phyloP scores from a whole-genome alignment of 1,140 invertebrate species.

The Tenebrio molitor region DNA sequence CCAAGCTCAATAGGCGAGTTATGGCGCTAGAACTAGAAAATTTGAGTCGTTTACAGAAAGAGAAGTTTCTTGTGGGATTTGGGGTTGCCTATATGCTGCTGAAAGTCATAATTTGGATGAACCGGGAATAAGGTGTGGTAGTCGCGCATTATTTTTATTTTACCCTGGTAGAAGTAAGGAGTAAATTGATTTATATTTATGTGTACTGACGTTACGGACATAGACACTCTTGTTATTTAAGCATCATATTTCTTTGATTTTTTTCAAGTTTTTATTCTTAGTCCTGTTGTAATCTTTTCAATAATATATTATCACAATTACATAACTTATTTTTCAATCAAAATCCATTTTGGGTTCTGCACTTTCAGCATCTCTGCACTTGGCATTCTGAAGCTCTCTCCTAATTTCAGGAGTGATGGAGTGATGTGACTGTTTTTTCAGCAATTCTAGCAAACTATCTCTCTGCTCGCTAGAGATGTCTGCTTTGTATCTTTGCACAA shows the following conservation, averaged over 20 bases:
- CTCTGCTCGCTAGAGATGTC: conserved; percentile 95
- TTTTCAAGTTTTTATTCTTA: conserved; percentile 30
- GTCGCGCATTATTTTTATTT: conserved; percentile 24
- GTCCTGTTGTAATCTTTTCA: conserved; percentile 10
- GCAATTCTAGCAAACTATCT: conserved; percentile 84
- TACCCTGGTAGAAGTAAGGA: conserved; percentile 3
- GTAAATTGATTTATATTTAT: background rate
- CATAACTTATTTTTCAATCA: conserved; percentile 46
- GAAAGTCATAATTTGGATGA: conserved; percentile 88
- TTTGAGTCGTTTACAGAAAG: conserved; percentile 82
- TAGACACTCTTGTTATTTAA: conserved; percentile 17
- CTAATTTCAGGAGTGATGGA: conserved; percentile 89
- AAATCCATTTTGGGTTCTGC: conserved; percentile 60
- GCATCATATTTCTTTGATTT: conserved; percentile 23
- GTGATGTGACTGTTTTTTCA: conserved; percentile 83
- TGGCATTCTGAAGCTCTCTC: conserved; percentile 85
- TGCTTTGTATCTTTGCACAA: conserved; percentile 95
- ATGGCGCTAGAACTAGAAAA: conserved; percentile 87
- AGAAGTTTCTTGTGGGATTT: conserved; percentile 84
- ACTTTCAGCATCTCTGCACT: conserved; percentile 82
- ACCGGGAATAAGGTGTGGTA: conserved; percentile 66
- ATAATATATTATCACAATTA: conserved; percentile 35
- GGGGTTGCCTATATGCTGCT: conserved; percentile 87
- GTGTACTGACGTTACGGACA: conserved; percentile 6
- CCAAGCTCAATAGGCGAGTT: conserved; percentile 86